These are phyloP conservation scores for Drosophila orena DNA, from an alignment of 1,140 invertebrate species.

Conservation along the genomic window DNA sequence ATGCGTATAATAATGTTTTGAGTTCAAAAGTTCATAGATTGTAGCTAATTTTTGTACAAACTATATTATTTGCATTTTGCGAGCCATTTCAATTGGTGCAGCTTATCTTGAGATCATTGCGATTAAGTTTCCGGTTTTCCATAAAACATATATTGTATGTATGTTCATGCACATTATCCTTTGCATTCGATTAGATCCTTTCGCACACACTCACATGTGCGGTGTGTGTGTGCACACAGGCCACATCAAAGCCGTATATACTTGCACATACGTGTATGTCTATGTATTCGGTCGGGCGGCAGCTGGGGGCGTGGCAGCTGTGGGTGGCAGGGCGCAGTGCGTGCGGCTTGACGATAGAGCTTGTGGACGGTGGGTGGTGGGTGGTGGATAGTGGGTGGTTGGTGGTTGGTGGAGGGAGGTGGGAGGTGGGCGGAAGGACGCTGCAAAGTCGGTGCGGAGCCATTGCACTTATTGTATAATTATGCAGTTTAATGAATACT, in stretches of 20 bases:
- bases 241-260: slow-evolving; percentile 25
- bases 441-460: slow-evolving; percentile 59
- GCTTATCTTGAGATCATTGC: not conserved
- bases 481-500: slow-evolving; percentile 82
- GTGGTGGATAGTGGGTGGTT: too few relatives aligned
- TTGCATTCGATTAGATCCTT: slow-evolving; percentile 36
- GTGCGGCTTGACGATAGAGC: not conserved
- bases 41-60: too few relatives aligned
- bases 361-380: not conserved
- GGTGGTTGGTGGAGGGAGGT: not conserved
- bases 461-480: slow-evolving; percentile 81
- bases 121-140: not conserved
- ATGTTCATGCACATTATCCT: slow-evolving; percentile 9
- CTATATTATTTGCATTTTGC: too few relatives aligned
- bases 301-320: slow-evolving; percentile 4
- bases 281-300: not conserved
- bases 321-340: not conserved
- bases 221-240: slow-evolving; percentile 12
- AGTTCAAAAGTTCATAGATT: too few relatives aligned
- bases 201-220: slow-evolving; percentile 5
- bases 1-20: too few relatives aligned
- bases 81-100: not conserved
- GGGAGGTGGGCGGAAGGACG: slow-evolving; percentile 6
- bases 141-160: slow-evolving; percentile 1
- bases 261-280: slow-evolving; percentile 28